Evolutionary conservation across 2,888 invertebrate genomes (phyloP), one percentile per base, ranked within the genome.

Genomic region (Adelognathus sp.): DNA sequence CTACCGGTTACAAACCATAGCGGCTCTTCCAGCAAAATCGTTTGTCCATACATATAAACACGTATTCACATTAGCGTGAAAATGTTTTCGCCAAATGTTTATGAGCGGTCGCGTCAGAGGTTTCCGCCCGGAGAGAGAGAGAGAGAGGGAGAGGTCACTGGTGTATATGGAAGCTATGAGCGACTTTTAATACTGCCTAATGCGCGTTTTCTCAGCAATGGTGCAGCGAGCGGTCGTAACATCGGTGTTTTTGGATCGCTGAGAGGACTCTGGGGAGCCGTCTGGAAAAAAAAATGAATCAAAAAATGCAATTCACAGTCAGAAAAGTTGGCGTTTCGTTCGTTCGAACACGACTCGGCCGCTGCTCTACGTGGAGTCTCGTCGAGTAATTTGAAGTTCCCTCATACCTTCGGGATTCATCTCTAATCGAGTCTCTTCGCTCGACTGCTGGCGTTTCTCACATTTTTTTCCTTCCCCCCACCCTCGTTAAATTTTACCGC

Each of bases 401-500:
- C 54, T 39, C 69, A 70, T 79, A 76, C 74, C 79, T 71, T 60
- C 60, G 80, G 75, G 78, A 80, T 77, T 79, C 72, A 82, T 79
- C 82, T 83, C 84, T 84, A 82, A 84, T 83, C 83, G 83, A 72
- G 82, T 81, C 81, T 75, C 79, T 67, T 69, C 79, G 72, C 54
- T 61, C 72, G 64, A 81, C 76, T 77, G 36, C 74, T 58, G 56
- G 63, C 56, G 44, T 71, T 72, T 58, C 21, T 24, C 29, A 41
- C 60, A 56, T 76, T 18, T 44, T 44, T 67, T 79, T 60, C 36
- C 75, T 52, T 54, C 50, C 36, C 75, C 27, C 39, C 29, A 33
- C 56, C 81, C 74, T 85, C 85, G 84, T 85, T 85, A 84, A 84
- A 85, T 82, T 83, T 83, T 54, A 71, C 81, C 72, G 73, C 75